A percentile compares a stretch with the other conserved stretches of the same genome.
phyloP scores from a whole-genome alignment of 2,797 vertebrate species.

The Lates japonicus region DNA sequence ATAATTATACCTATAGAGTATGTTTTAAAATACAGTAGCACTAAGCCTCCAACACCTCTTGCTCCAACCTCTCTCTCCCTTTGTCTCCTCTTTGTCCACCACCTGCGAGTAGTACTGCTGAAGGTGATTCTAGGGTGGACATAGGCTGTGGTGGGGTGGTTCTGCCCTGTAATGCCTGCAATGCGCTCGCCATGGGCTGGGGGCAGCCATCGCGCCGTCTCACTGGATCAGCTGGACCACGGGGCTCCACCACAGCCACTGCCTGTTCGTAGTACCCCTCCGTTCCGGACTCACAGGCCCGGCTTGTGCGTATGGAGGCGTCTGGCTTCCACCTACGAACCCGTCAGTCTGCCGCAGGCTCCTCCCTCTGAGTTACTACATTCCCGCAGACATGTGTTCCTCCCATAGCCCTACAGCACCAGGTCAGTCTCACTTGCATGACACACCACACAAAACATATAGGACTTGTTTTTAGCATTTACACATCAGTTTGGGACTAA shows the following conservation, averaged over 20 bases:
- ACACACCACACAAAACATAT: constrained; percentile 13
- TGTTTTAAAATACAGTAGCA: neutral
- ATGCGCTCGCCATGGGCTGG: constrained; percentile 88
- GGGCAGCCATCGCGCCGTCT: constrained; percentile 82
- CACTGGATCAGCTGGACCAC: constrained; percentile 77
- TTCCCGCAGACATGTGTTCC: constrained; percentile 86
- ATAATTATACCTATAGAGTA: too few relatives aligned
- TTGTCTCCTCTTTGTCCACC: neutral
- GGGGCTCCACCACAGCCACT: constrained; percentile 77
- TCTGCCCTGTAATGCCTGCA: constrained; percentile 95
- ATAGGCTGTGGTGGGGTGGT: constrained; percentile 81
- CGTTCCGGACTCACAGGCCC: constrained; percentile 82
- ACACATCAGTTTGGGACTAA: constrained; percentile 16
- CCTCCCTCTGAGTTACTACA: constrained; percentile 86
- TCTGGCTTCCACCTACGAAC: too few relatives aligned
- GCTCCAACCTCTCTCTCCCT: neutral
- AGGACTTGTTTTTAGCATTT: neutral
- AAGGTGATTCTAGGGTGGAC: constrained; percentile 89
- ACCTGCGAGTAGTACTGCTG: constrained; percentile 95
- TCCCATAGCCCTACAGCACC: constrained; percentile 93
- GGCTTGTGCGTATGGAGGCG: too few relatives aligned
- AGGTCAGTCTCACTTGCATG: constrained; percentile 85
- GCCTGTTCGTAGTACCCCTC: constrained; percentile 91
- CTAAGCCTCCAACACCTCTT: neutral
- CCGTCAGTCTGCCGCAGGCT: constrained; percentile 80